Percentiles rank a stretch among this genome's conserved stretches.
phyloP scores from a whole-genome alignment of 1,140 invertebrate genomes.

The Euura lappo region DNA sequence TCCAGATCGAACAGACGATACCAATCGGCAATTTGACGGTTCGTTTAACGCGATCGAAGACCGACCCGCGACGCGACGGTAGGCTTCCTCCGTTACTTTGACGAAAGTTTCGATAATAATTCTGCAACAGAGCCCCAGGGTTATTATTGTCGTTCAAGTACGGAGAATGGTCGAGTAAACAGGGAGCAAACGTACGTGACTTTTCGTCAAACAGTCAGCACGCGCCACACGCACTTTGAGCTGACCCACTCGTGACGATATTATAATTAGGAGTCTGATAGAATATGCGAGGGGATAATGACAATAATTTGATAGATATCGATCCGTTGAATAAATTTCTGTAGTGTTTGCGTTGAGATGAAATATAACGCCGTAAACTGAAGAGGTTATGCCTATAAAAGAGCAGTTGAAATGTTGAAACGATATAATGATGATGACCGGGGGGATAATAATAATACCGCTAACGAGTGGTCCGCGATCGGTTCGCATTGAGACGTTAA shows the following conservation, averaged over 20 bases:
- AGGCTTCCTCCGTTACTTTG: no score
- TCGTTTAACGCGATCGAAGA: background rate
- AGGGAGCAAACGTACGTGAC: conserved; percentile 48
- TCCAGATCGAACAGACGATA: background rate
- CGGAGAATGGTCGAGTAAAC: conserved; percentile 33
- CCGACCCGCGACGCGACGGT: no score
- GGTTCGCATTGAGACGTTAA: background rate
- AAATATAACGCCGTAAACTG: no score
- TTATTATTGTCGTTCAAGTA: background rate
- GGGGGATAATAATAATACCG: background rate
- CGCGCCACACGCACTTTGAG: conserved; percentile 37
- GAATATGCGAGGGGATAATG: no score
- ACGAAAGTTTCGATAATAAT: no score
- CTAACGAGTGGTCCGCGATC: background rate
- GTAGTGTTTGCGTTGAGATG: no score
- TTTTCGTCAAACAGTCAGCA: conserved; percentile 47
- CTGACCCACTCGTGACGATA: conserved; percentile 16
- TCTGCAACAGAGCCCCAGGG: background rate
- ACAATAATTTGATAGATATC: no score
- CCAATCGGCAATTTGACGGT: background rate
- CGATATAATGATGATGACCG: background rate
- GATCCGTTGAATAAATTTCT: no score
- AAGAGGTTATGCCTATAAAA: no score
- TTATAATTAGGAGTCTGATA: no score
- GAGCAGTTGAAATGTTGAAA: no score